Conservation (phyloP, 2,797 vertebrate genomes). For the Arnoldichthys spilopterus region DNA sequence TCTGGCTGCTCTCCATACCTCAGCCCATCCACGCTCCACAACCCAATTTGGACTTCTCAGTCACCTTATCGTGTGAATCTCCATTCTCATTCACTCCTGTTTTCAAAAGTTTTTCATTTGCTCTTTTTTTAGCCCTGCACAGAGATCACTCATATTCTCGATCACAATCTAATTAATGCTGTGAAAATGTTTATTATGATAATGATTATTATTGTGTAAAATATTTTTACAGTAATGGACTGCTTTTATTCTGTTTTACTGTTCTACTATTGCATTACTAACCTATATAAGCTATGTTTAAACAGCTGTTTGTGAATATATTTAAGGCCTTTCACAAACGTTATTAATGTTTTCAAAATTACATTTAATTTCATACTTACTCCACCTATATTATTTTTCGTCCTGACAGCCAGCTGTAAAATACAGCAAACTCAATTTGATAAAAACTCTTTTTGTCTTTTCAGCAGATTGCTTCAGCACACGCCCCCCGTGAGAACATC, state of each 20-base stretch:
- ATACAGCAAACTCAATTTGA: slow-evolving; percentile 41
- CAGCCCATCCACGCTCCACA: slow-evolving; percentile 35
- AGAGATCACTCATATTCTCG: slow-evolving; percentile 22
- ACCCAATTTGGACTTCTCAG: slow-evolving; percentile 48
- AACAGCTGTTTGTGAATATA: not conserved
- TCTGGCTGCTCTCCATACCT: slow-evolving; percentile 45
- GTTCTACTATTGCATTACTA: too few species aligned
- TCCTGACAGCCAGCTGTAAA: not conserved
- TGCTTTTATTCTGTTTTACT: too few species aligned
- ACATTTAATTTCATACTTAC: not conserved
- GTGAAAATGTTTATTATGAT: slow-evolving; percentile 20
- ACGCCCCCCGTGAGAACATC: slow-evolving; percentile 69
- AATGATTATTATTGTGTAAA: too few species aligned
- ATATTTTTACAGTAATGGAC: slow-evolving; percentile 16
- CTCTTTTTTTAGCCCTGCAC: slow-evolving; percentile 32
- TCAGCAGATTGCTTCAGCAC: slow-evolving; percentile 67
- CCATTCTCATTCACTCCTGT: slow-evolving; percentile 26
- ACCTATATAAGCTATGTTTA: not conserved
- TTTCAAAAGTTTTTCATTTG: not conserved
- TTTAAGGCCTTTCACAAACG: not conserved
- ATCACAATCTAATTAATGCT: slow-evolving; percentile 35
- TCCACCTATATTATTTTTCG: not conserved
- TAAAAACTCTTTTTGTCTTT: slow-evolving; percentile 49
- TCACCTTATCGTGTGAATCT: slow-evolving; percentile 49
- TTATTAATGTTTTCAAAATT: too few species aligned